phyloP scores from a whole-genome alignment of 2,797 vertebrate genomes.

The Poeciliopsis turneri region DNA sequence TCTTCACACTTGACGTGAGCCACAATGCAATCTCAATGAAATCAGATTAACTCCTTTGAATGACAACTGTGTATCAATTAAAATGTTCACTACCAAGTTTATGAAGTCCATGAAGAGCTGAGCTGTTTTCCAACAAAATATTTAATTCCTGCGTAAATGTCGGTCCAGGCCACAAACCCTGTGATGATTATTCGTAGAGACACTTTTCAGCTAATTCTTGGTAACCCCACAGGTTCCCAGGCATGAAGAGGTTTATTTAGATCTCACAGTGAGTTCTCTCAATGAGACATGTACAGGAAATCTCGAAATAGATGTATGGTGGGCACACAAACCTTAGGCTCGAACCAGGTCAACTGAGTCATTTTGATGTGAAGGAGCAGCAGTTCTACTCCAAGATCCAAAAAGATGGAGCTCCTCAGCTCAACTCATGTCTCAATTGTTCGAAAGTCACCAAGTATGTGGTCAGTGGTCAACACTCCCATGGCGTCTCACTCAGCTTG shows the following conservation, averaged over 20 bases:
- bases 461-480: background rate
- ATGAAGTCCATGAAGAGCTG: background rate
- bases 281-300: background rate
- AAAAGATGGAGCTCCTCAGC: background rate
- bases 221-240: background rate
- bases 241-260: background rate
- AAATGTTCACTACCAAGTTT: background rate
- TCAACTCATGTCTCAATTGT: background rate
- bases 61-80: background rate
- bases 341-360: background rate
- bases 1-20: background rate
- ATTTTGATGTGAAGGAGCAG: background rate
- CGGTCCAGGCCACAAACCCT: background rate
- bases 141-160: background rate
- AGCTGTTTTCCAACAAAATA: background rate
- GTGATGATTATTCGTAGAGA: background rate
- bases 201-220: background rate
- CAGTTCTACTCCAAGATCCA: background rate
- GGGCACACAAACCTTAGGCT: background rate
- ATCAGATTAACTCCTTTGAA: background rate
- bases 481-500: background rate
- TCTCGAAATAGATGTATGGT: background rate
- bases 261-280: background rate
- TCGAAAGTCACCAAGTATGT: background rate
- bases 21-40: background rate